A percentile compares a stretch with the other conserved stretches of the same genome.
Conservation (phyloP, 2,113 vertebrate species). For the Crotalus tigris region DNA sequence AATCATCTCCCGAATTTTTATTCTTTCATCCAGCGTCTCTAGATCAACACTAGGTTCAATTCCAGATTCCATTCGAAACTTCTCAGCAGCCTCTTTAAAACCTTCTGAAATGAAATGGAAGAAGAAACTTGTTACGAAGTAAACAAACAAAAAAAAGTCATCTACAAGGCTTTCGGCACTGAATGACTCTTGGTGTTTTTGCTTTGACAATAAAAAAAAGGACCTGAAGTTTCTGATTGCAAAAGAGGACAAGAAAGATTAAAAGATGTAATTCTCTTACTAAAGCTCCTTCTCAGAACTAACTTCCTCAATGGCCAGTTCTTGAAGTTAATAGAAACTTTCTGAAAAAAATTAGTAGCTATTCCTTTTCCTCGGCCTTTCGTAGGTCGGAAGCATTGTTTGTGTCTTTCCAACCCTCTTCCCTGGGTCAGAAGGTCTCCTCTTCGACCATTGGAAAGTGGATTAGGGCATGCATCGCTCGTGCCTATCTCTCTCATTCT, state of each 20-base stretch:
- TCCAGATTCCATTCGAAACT: slow-evolving; percentile 96
- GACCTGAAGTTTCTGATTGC: background rate
- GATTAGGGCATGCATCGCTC: no score
- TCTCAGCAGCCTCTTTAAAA: slow-evolving; percentile 98
- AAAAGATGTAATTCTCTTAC: background rate
- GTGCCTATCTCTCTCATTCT: no score
- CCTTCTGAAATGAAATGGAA: slow-evolving; percentile 79
- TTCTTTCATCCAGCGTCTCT: slow-evolving; percentile 93
- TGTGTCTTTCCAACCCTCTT: no score
- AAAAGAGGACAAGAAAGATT: background rate
- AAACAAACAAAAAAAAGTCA: background rate
- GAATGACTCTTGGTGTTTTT: background rate
- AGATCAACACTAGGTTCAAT: slow-evolving; percentile 96
- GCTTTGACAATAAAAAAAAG: background rate
- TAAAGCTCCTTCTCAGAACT: background rate
- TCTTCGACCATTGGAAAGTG: no score
- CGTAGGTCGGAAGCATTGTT: no score
- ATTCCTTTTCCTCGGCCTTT: no score
- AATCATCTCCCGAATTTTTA: slow-evolving; percentile 97
- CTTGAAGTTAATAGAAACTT: background rate
- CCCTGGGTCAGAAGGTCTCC: no score
- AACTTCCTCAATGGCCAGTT: background rate
- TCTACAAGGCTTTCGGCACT: background rate
- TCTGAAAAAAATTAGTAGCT: background rate
- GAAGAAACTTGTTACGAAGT: background rate